Evolutionary conservation across 2,797 vertebrate genomes (phyloP).

Genomic region (Falco peregrinus): DNA sequence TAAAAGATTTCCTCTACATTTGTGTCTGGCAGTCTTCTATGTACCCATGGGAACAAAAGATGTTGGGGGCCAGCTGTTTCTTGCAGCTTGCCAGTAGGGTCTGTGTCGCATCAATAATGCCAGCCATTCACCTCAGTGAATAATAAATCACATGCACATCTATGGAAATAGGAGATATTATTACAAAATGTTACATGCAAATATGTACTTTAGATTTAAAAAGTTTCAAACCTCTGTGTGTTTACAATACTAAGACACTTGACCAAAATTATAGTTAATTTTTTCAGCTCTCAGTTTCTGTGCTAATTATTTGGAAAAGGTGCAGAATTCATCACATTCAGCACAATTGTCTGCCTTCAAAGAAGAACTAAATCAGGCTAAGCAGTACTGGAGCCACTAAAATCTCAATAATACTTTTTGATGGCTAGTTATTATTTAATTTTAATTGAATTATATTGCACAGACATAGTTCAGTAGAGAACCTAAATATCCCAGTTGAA

Average conservation of each 20-base stretch:
- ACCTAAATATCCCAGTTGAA: neutral
- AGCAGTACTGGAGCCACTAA: constrained; percentile 31
- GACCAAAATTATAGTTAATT: neutral
- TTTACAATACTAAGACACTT: neutral
- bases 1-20: neutral
- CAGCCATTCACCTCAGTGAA: neutral
- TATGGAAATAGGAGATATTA: neutral
- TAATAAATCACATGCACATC: neutral
- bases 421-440: constrained; percentile 47
- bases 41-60: neutral
- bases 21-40: neutral
- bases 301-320: neutral
- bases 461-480: neutral
- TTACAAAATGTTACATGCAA: neutral
- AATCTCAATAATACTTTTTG: constrained; percentile 36
- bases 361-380: constrained; percentile 4
- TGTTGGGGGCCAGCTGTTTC: neutral
- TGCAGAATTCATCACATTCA: neutral
- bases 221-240: neutral
- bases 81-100: neutral
- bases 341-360: constrained; percentile 6
- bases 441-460: constrained; percentile 36
- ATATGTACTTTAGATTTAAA: neutral
- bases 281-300: neutral
- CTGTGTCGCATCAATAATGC: neutral